These are phyloP conservation scores for Autographa pulchrina DNA, from an alignment of 2,888 invertebrate genomes.

Conservation along the genomic window DNA sequence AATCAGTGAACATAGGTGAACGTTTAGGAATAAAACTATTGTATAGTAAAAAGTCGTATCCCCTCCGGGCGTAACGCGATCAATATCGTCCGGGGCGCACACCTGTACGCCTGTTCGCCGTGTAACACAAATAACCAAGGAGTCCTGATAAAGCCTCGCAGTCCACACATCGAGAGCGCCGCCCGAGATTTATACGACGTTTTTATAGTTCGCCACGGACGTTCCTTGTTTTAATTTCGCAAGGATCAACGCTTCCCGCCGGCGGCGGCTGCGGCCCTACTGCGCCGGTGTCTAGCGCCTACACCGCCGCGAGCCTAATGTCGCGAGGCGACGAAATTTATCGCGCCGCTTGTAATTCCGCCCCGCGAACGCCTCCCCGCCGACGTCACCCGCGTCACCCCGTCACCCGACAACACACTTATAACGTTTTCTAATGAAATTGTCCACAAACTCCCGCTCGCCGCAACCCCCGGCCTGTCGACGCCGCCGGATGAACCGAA, in stretches of 20 bases:
- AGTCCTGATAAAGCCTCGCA: conserved; percentile 77
- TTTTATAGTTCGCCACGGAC: conserved; percentile 84
- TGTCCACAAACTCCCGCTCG: conserved; percentile 87
- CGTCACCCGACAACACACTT: conserved; percentile 85
- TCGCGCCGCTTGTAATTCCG: conserved; percentile 86
- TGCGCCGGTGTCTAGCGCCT: conserved; percentile 66
- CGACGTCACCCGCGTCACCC: conserved; percentile 78
- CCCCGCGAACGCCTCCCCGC: conserved; percentile 73
- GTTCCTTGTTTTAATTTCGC: conserved; percentile 86
- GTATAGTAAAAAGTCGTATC: conserved; percentile 55
- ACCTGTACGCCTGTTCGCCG: conserved; percentile 75
- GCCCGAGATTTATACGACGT: conserved; percentile 82
- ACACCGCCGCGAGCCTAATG: conserved; percentile 83
- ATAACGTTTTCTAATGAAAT: conserved; percentile 89
- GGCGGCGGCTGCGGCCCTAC: conserved; percentile 59
- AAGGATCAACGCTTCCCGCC: conserved; percentile 77
- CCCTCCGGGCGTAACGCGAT: conserved; percentile 66
- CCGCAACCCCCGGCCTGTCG: conserved; percentile 83
- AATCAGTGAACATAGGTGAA: conserved; percentile 20
- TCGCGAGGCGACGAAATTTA: conserved; percentile 87
- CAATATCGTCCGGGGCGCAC: conserved; percentile 71
- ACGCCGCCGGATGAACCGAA: conserved; percentile 88
- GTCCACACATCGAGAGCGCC: conserved; percentile 77
- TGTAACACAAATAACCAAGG: conserved; percentile 78
- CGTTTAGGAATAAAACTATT: conserved; percentile 44